A percentile compares a stretch with the other conserved stretches of the same genome.
Evolutionary conservation across 2,888 invertebrate species (phyloP).

Genomic region (Nysson spinosus): DNA sequence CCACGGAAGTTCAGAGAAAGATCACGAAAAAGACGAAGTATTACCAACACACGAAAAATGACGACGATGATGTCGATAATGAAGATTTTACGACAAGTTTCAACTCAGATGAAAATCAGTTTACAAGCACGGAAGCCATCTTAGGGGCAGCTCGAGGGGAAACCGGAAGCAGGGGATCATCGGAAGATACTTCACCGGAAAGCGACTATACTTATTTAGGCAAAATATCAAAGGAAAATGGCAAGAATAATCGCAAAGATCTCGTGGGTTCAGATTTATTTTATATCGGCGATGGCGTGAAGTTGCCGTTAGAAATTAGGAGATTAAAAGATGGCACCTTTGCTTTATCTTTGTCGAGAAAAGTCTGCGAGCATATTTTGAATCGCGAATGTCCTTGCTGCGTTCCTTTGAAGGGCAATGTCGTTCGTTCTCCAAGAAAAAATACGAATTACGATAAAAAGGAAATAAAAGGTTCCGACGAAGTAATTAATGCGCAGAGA

Average conservation of each 20-base stretch:
- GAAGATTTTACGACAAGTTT: too few relatives aligned
- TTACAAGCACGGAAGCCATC: too few relatives aligned
- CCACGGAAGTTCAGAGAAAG: too few relatives aligned
- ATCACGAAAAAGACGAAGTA: too few relatives aligned
- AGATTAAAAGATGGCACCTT: constrained; percentile 67
- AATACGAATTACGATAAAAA: background rate
- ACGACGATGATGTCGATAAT: too few relatives aligned
- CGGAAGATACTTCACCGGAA: background rate
- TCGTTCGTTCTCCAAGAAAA: constrained; percentile 24
- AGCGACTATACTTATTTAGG: constrained; percentile 50
- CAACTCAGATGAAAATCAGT: too few relatives aligned
- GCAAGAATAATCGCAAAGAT: constrained; percentile 6
- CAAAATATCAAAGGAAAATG: constrained; percentile 46
- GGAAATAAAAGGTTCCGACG: background rate
- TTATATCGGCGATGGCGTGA: constrained; percentile 69
- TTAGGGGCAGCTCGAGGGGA: too few relatives aligned
- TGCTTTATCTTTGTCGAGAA: constrained; percentile 63
- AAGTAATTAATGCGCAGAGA: background rate
- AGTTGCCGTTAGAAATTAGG: constrained; percentile 66
- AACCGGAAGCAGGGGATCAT: background rate
- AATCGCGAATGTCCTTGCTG: constrained; percentile 66
- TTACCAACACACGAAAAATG: too few relatives aligned
- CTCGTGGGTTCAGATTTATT: constrained; percentile 59
- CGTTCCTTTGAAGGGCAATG: constrained; percentile 37
- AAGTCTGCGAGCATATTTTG: constrained; percentile 61